These are phyloP conservation scores for Euleptes europaea DNA, from an alignment of 2,113 vertebrate species.

Conservation along the genomic window DNA sequence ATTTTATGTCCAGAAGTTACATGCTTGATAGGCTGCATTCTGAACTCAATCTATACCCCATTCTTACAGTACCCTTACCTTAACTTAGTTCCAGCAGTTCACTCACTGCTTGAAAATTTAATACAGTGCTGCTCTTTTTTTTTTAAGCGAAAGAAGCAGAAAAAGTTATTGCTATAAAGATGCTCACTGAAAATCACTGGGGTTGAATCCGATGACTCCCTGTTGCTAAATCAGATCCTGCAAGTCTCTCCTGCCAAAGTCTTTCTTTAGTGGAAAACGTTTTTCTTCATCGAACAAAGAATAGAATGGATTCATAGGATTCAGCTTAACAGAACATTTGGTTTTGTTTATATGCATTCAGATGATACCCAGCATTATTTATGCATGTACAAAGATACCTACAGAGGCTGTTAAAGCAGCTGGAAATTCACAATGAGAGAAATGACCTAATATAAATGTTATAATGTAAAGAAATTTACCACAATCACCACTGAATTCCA, in stretches of 20 bases:
- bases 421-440: neutral
- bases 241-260: no score
- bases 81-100: neutral
- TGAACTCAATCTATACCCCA: neutral
- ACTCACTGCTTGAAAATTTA: neutral
- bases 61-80: neutral
- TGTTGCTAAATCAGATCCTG: no score
- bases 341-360: neutral
- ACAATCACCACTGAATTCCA: conserved; percentile 73
- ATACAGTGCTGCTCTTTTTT: neutral
- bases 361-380: neutral
- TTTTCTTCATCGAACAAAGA: no score
- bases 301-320: no score
- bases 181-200: no score
- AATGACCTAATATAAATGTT: neutral
- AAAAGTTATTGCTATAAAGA: neutral
- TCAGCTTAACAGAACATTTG: no score
- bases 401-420: neutral
- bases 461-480: conserved; percentile 56
- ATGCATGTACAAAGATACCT: neutral
- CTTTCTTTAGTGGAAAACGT: no score
- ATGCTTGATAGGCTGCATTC: no score
- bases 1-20: neutral
- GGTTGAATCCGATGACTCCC: no score
- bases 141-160: neutral